Base-by-base conservation (phyloP, 2,888 invertebrate species). In the Xanthorhoe spadicearia region DNA sequence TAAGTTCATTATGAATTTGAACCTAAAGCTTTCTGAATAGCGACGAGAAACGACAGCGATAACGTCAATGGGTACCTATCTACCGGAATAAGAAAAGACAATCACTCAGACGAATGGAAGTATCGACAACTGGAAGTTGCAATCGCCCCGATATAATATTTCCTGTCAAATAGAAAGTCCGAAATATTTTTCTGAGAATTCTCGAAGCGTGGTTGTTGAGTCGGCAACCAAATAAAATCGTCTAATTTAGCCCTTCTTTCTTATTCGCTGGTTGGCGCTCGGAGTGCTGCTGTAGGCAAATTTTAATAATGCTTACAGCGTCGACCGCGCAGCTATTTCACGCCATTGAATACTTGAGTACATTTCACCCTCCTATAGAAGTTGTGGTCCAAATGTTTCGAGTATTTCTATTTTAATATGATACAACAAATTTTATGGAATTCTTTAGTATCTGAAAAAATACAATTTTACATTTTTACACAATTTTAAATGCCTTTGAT, bases 231-330 rank as follows among this genome's bases (percentile, higher is more conserved):
- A 82, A 83, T 86, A 84, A 86, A 85, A 87, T 84, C 79, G 79
- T 84, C 84, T 86, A 86, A 87, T 87, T 86, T 86, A 73, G 81
- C 80, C 81, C 82, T 85, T 84, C 83, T 85, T 86, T 84, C 83
- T 78, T 81, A 83, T 82, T 83, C 84, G 77, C 77, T 77, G 80
- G 78, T 78, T 82, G 84, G 85, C 81, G 76, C 77, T 83, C 79
- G 81, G 81, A 82, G 80, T 82, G 86, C 84, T 70, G 74, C 78
- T 77, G 85, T 86, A 86, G 85, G 87, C 87, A 87, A 86, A 87
- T 88, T 88, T 88, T 88, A 88, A 88, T 88, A 88, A 87, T 82
- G 88, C 87, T 87, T 85, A 86, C 87, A 81, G 79, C 79, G 83
- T 75, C 82, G 80, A 79, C 79, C 79, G 80, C 78, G 75, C 77